phyloP scores from a whole-genome alignment of 2,113 vertebrate species.

The Scomber japonicus region DNA sequence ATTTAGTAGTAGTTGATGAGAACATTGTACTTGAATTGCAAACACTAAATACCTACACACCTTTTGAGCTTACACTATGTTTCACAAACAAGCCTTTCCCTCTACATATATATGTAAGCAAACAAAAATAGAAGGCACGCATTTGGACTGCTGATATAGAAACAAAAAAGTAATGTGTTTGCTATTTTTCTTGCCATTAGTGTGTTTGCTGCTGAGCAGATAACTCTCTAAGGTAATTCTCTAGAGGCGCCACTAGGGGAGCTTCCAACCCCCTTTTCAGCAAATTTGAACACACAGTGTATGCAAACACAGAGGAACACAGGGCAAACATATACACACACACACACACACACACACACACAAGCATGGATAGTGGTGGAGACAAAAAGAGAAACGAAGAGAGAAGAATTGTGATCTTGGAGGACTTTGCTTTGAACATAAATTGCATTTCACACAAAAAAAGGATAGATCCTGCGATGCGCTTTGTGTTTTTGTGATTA shows the following conservation, averaged over 20 bases:
- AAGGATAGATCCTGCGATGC: background rate
- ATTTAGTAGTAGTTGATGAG: constrained; percentile 80
- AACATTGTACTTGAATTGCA: constrained; percentile 81
- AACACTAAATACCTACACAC: constrained; percentile 81
- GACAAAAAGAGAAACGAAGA: constrained; percentile 49
- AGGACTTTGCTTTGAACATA: constrained; percentile 21
- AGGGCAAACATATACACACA: background rate
- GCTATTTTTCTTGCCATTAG: constrained; percentile 77
- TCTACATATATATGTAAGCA: constrained; percentile 66
- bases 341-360: constrained; percentile 22
- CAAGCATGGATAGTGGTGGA: background rate
- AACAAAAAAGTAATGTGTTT: constrained; percentile 74
- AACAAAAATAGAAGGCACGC: constrained; percentile 73
- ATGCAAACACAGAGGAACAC: constrained; percentile 46
- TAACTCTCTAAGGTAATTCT: constrained; percentile 75
- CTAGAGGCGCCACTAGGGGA: constrained; percentile 84
- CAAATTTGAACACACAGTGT: constrained; percentile 54
- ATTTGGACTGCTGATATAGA: constrained; percentile 70
- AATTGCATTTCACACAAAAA: background rate
- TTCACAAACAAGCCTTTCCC: constrained; percentile 71
- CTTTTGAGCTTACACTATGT: constrained; percentile 67
- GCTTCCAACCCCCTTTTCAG: constrained; percentile 76
- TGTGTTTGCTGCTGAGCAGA: constrained; percentile 72
- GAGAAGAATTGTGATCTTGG: constrained; percentile 33
- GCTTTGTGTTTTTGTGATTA: constrained; percentile 31